These are phyloP conservation scores for Novumbra hubbsi DNA, from an alignment of 2,797 vertebrate species.

Conservation along the genomic window DNA sequence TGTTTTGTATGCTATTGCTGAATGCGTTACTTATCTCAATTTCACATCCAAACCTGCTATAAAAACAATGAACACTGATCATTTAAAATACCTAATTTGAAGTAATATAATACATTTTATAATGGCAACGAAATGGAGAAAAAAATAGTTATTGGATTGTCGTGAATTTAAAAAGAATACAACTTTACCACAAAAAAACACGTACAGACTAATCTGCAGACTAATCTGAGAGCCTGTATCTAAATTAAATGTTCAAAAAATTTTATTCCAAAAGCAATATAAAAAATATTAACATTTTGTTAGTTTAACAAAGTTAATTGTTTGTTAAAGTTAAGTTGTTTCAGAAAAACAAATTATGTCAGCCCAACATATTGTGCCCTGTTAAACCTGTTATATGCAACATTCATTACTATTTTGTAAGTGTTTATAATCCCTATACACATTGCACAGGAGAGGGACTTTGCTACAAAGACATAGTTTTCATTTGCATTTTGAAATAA, in stretches of 20 bases:
- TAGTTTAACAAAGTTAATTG: background rate
- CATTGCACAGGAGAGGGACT: background rate
- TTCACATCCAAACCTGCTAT: background rate
- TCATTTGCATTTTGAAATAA: background rate
- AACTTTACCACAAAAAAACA: background rate
- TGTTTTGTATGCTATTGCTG: background rate
- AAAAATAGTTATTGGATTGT: background rate
- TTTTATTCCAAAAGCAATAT: background rate
- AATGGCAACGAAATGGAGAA: background rate
- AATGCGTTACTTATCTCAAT: background rate
- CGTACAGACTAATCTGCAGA: background rate
- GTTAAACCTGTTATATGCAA: background rate
- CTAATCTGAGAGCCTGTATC: background rate
- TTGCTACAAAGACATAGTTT: background rate
- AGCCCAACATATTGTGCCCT: background rate
- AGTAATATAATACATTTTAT: background rate
- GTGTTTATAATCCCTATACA: background rate
- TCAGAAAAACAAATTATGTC: background rate
- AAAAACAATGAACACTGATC: background rate
- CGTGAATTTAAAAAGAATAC: background rate
- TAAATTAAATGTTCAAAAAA: background rate
- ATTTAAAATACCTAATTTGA: background rate
- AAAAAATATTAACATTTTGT: background rate
- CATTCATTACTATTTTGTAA: background rate
- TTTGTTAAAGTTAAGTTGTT: too few relatives aligned